Percentiles rank a stretch among this genome's conserved stretches.
phyloP scores from a whole-genome alignment of 2,113 vertebrate genomes.

The Ammodytes marinus region DNA sequence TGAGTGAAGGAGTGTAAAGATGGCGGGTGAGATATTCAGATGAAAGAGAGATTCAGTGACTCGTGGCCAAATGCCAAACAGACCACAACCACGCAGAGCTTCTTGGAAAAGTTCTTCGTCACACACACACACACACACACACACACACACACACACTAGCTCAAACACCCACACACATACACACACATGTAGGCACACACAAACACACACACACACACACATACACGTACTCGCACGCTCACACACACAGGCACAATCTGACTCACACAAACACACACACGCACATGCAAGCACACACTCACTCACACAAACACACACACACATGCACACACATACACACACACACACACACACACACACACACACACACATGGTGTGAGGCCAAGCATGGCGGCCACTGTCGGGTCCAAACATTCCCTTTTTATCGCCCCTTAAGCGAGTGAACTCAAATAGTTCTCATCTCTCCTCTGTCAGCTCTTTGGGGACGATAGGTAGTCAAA shows the following conservation, averaged over 20 bases:
- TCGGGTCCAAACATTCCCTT: slow-evolving; percentile 61
- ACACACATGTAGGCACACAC: slow-evolving; percentile 19
- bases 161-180: background rate
- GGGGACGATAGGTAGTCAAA: slow-evolving; percentile 60
- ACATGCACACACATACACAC: slow-evolving; percentile 14
- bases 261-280: slow-evolving; percentile 8
- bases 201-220: slow-evolving; percentile 19
- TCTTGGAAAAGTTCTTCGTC: slow-evolving; percentile 42
- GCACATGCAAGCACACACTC: too few relatives aligned
- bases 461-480: background rate
- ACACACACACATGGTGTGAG: slow-evolving; percentile 49
- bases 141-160: background rate
- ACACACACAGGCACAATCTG: slow-evolving; percentile 1
- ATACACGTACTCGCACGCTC: slow-evolving; percentile 43
- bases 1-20: background rate
- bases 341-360: slow-evolving; percentile 16
- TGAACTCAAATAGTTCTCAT: background rate
- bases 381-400: slow-evolving; percentile 57
- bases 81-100: slow-evolving; percentile 45
- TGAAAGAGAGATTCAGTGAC: slow-evolving; percentile 59
- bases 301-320: slow-evolving; percentile 1
- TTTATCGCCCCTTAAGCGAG: slow-evolving; percentile 49
- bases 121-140: background rate
- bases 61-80: slow-evolving; percentile 49
- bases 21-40: slow-evolving; percentile 18